Evolutionary conservation across 2,797 vertebrate genomes (phyloP), one percentile per base, ranked within the genome.

Genomic region (Loriculus beryllinus): DNA sequence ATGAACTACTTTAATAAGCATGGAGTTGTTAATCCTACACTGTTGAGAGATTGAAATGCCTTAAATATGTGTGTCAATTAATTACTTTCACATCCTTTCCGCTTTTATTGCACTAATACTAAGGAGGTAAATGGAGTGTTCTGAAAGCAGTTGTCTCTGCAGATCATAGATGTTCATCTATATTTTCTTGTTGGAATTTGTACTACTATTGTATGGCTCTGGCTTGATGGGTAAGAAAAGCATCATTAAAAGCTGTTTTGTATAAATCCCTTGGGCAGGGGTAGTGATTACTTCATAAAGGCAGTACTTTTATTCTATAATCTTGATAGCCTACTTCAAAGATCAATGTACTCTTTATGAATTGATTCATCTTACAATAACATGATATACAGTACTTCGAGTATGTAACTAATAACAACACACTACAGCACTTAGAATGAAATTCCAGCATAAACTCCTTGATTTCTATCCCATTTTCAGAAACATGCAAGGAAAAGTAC

Each of bases 321-420:
- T 72, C 25, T 70, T 75, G 26, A 10, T 51, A 60, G 31, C 57
- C 20, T 60, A 2, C 26, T 40, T 78, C 33, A 43, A 57, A 57
- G 31, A 82, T 67, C 17, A 57, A 31, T 33, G 80, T 72, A 80
- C 48, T 92, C 33, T 54, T 81, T 95, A 68, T 71, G 10, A 76
- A 81, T 57, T 70, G 63, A 35, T 87, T 94, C 96, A 93, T 63
- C 22, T 31, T 87, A 63, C 14, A 90, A 57, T 91, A 88, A 83
- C 3, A 9, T 83, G 71, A 94, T 92, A 82, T 59, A 54, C 40
- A 77, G n/a, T 40, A 54, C 93, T 88, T 63, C 71, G 35, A 47
- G 9, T 74, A 33, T 74, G 63, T 82, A 69, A 85, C 54, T 82
- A 91, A 82, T 45, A 78, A 26, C 57, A 85, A 74, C 33, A 49